These are phyloP conservation scores for Mayetiola destructor DNA, from an alignment of 2,888 invertebrate species.

Conservation along the genomic window DNA sequence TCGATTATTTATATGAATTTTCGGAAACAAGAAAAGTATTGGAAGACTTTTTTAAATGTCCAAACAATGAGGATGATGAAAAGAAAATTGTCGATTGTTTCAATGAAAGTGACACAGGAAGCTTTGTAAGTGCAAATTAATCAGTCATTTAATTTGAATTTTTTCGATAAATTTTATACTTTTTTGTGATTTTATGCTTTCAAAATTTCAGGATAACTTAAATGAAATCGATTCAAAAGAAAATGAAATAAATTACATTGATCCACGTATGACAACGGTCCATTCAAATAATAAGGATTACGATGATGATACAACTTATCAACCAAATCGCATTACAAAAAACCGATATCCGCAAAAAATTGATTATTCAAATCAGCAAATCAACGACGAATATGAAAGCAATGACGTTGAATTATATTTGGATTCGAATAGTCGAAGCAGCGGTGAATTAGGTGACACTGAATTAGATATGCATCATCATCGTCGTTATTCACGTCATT, in stretches of 20 bases:
- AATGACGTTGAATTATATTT: constrained; percentile 35
- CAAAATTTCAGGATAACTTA: not conserved
- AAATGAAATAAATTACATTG: constrained; percentile 32
- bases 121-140: constrained; percentile 16
- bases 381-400: constrained; percentile 25
- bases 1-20: constrained; percentile 82
- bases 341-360: not conserved
- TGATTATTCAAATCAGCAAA: constrained; percentile 1
- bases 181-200: not conserved
- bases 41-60: constrained; percentile 81
- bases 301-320: constrained; percentile 18
- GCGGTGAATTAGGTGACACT: constrained; percentile 31
- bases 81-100: constrained; percentile 39
- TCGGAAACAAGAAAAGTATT: constrained; percentile 83
- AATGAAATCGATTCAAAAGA: constrained; percentile 23
- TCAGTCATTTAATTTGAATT: not conserved
- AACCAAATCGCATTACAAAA: not conserved
- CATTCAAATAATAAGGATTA: constrained; percentile 30
- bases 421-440: constrained; percentile 34
- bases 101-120: constrained; percentile 32
- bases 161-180: not conserved
- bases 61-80: constrained; percentile 43
- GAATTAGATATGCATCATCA: constrained; percentile 27
- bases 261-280: constrained; percentile 32
- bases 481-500: constrained; percentile 55